These are phyloP conservation scores for Lycocerus yunnanus DNA, from an alignment of 2,888 invertebrate genomes.

Conservation along the genomic window DNA sequence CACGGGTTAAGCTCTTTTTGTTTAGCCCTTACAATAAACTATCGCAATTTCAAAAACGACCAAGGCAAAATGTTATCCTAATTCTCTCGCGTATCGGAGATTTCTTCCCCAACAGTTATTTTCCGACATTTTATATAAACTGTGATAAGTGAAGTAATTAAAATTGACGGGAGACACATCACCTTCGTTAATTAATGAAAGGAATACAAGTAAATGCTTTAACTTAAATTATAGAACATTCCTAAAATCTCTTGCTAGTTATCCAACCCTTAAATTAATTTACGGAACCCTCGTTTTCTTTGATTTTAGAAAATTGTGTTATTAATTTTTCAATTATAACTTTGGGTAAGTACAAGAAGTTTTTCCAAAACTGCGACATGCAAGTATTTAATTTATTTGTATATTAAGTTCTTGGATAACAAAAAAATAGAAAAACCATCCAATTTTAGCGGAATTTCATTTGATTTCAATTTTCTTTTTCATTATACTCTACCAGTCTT, in stretches of 20 bases:
- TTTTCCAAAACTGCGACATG: background rate
- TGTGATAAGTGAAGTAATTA: background rate
- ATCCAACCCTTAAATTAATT: background rate
- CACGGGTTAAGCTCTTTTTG: background rate
- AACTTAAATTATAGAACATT: background rate
- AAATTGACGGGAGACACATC: slow-evolving; percentile 1
- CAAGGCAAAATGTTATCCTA: background rate
- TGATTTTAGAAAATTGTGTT: background rate
- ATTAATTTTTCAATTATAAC: background rate
- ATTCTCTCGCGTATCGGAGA: no score
- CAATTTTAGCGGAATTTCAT: background rate
- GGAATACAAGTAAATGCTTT: slow-evolving; percentile 1
- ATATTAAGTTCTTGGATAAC: background rate
- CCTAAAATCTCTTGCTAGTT: background rate
- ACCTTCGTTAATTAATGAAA: background rate
- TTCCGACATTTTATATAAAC: background rate
- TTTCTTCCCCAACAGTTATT: background rate
- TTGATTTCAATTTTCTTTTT: background rate
- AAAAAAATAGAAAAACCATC: background rate
- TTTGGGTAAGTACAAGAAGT: background rate
- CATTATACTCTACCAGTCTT: background rate
- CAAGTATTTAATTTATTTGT: background rate
- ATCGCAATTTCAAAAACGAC: background rate
- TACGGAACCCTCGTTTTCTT: background rate
- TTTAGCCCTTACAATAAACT: background rate